Evolutionary conservation across 2,888 invertebrate genomes (phyloP), one percentile per base, ranked within the genome.

Genomic region (Clitarchus hookeri): DNA sequence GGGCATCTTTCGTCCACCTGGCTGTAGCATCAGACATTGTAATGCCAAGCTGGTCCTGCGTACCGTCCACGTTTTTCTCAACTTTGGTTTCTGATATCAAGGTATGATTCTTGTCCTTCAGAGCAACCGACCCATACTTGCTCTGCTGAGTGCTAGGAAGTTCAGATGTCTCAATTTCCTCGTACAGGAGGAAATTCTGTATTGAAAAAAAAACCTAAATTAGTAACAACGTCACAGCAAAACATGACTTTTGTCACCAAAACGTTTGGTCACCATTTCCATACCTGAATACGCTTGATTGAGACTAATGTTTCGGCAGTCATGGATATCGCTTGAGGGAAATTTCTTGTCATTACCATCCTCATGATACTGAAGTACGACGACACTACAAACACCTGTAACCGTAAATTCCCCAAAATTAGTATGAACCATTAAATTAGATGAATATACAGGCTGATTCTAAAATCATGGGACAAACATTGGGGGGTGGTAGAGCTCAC

Each of bases 311-410:
- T 95, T 92, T 98, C 97, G 0, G 97, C 96, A 77, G 96, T 93
- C 92, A 96, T 95, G 3, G 96, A 95, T 88, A 98, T 95, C 84
- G 96, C 96, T 89, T 96, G 95, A 0, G 98, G 98, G 89, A 98
- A 96, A 91, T 96, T 96, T 23, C 97, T 95, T 78, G 95, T 95
- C 95, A 98, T 96, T 23, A 96, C 95, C 89, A 96, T 95, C 53
- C 97, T 93, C 87, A 98, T 92, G 86, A 97, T 96, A 90, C 97
- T 97, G 92, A 97, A 98, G 91, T 98, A 96, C 13, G 97, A 96
- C n/a, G 97, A 95, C 84, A 98, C 94, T 87, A 98, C 96, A 91
- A 98, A 98, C 25, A 97, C 89, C 94, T 94, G 86, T 27, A 88
- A 86, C 84, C 87, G 83, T 53, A 44, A 53, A 65, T 25, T 83